These are phyloP conservation scores for Albula glossodonta DNA, from an alignment of 2,113 vertebrate genomes.

Conservation along the genomic window DNA sequence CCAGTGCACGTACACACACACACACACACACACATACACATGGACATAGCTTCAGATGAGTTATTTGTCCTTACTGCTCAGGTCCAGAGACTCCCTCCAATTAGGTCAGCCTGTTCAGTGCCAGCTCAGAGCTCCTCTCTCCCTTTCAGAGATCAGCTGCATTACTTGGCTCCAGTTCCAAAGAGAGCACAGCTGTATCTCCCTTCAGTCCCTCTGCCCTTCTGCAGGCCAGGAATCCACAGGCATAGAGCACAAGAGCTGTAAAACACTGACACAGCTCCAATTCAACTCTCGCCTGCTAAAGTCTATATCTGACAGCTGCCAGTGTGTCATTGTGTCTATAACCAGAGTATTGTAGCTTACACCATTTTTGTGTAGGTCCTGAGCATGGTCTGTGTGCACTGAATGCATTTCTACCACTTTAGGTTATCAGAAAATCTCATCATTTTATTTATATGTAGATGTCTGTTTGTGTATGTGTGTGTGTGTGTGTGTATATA, in stretches of 20 bases:
- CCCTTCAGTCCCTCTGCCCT: neutral
- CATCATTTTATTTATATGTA: too few species aligned
- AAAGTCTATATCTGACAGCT: too few species aligned
- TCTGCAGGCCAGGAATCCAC: neutral
- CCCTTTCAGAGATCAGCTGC: neutral
- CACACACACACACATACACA: neutral
- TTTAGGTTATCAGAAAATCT: too few species aligned
- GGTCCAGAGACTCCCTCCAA: neutral
- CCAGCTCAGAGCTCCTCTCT: neutral
- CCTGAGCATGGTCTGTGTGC: too few species aligned
- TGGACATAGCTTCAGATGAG: neutral
- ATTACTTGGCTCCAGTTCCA: neutral
- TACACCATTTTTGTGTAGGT: too few species aligned
- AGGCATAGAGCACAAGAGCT: neutral
- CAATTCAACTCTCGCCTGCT: too few species aligned
- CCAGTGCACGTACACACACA: constrained; percentile 5
- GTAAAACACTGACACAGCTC: too few species aligned
- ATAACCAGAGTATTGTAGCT: too few species aligned
- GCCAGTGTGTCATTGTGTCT: too few species aligned
- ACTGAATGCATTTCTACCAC: too few species aligned
- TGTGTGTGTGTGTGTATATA: too few species aligned
- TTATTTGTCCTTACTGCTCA: neutral
- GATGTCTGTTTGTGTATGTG: too few species aligned
- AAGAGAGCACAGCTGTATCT: neutral
- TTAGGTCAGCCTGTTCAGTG: neutral